phyloP scores from a whole-genome alignment of 1,140 invertebrate species.

The Latrodectus geometricus region DNA sequence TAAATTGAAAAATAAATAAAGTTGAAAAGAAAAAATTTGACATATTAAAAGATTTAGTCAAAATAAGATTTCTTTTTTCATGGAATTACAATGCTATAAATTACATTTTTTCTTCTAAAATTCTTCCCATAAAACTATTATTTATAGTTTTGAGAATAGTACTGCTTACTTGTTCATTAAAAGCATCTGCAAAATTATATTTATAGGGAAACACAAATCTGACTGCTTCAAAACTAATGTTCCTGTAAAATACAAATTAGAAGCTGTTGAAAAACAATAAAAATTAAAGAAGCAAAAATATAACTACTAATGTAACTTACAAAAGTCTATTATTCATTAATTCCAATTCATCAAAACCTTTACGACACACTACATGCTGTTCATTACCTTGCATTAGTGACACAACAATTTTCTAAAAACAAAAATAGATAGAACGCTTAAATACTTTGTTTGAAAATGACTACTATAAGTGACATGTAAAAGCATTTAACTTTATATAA shows the following conservation, averaged over 20 bases:
- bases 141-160: too few relatives aligned
- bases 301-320: conserved; percentile 25
- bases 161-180: conserved; percentile 84
- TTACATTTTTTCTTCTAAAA: too few relatives aligned
- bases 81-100: too few relatives aligned
- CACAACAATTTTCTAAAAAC: conserved; percentile 40
- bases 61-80: too few relatives aligned
- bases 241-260: conserved; percentile 27
- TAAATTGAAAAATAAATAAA: too few relatives aligned
- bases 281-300: neutral
- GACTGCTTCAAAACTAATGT: conserved; percentile 78
- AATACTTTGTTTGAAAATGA: neutral
- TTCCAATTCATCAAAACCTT: conserved; percentile 59
- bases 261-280: conserved; percentile 25
- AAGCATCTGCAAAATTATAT: conserved; percentile 92
- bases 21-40: too few relatives aligned
- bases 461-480: too few relatives aligned
- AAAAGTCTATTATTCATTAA: conserved; percentile 33
- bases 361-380: conserved; percentile 19
- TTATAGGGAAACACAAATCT: conserved; percentile 89
- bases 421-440: neutral
- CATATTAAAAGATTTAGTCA: too few relatives aligned
- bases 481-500: too few relatives aligned
- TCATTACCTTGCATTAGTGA: conserved; percentile 38
- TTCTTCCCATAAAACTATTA: too few relatives aligned